These are phyloP conservation scores for Sebastes schlegelii DNA, from an alignment of 2,113 vertebrate genomes.

Conservation along the genomic window DNA sequence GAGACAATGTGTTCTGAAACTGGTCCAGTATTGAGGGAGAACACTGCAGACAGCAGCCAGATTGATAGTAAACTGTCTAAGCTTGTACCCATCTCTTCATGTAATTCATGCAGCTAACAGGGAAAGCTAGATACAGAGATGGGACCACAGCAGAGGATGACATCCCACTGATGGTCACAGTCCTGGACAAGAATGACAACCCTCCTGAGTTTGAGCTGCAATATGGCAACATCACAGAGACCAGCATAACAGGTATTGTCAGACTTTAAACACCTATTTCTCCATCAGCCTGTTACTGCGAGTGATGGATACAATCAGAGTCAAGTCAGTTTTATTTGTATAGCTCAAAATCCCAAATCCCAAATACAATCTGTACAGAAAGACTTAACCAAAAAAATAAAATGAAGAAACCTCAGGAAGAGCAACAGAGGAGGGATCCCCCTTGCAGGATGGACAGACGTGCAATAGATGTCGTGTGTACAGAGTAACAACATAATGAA, in stretches of 20 bases:
- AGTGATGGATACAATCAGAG: background rate
- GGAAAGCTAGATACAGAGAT: conserved; percentile 56
- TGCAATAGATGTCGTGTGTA: no score
- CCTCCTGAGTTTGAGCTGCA: conserved; percentile 65
- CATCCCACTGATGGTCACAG: conserved; percentile 68
- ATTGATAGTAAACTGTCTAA: background rate
- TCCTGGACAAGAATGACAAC: conserved; percentile 81
- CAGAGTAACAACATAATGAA: no score
- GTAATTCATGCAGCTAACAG: conserved; percentile 68
- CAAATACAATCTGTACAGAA: no score
- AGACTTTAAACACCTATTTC: background rate
- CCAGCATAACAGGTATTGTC: conserved; percentile 68
- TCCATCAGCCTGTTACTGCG: background rate
- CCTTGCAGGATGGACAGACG: no score
- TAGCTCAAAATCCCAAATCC: no score
- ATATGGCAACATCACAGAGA: conserved; percentile 66
- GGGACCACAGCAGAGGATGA: conserved; percentile 62
- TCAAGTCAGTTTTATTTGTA: no score
- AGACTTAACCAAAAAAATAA: no score
- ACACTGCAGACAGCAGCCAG: no score
- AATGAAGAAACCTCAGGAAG: no score
- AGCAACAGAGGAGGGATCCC: no score
- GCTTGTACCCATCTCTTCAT: background rate
- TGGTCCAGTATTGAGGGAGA: no score
- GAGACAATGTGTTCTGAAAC: no score